phyloP scores from a whole-genome alignment of 2,888 invertebrate genomes.

The Nephrocerus scutellatus region DNA sequence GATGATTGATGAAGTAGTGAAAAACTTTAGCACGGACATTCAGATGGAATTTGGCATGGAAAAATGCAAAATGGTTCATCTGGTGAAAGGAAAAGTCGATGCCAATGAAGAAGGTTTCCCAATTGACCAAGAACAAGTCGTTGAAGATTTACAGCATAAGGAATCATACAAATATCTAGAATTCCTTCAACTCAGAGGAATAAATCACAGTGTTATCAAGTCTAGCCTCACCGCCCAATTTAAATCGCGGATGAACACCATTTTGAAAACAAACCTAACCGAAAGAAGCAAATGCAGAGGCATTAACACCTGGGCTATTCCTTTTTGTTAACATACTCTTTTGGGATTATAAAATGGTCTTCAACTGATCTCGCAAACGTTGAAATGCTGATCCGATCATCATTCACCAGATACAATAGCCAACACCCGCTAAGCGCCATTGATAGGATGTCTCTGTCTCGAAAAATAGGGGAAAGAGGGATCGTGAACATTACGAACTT shows the following conservation, averaged over 20 bases:
- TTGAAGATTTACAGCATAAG: conserved; percentile 2
- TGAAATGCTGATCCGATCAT: background rate
- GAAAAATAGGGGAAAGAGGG: background rate
- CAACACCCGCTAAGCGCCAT: conserved; percentile 4
- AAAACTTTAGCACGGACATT: too few species aligned
- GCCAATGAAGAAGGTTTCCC: too few species aligned
- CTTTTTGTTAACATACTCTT: too few species aligned
- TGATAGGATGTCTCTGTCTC: too few species aligned
- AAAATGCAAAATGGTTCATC: too few species aligned
- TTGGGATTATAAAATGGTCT: too few species aligned
- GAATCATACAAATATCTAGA: conserved; percentile 9
- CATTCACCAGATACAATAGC: background rate
- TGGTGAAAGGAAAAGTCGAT: too few species aligned
- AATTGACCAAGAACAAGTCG: too few species aligned
- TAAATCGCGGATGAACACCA: background rate
- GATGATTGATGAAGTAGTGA: too few species aligned
- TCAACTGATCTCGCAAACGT: conserved; percentile 11
- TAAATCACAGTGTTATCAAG: conserved; percentile 1
- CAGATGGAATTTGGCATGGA: too few species aligned
- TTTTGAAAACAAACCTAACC: conserved; percentile 4
- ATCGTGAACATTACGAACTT: too few species aligned
- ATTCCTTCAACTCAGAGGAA: conserved; percentile 8
- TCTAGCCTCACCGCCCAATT: too few species aligned
- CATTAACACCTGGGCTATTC: conserved; percentile 12
- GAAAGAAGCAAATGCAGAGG: conserved; percentile 7